Base-by-base conservation (phyloP, 2,888 invertebrate genomes). In the Spisula solida region DNA sequence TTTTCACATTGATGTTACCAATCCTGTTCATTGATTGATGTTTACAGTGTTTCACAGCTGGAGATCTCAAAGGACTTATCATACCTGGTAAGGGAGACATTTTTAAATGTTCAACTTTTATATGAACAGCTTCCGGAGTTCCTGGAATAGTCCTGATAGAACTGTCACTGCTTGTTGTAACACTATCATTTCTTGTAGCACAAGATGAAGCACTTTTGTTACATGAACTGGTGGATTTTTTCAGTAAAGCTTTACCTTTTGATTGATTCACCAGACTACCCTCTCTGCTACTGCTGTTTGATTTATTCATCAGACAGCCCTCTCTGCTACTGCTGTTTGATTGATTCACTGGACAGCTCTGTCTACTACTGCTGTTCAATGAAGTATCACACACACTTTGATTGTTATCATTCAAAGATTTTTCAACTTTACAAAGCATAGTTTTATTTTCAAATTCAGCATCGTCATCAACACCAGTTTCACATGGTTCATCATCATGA, bases 21-120 rank as follows among this genome's bases (percentile, higher is more conserved):
- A 12, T 31, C 41, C 31, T 55, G 29, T 75, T 75, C 55, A n/a
- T n/a, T 8, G 31, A 34, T 56, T 48, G 56, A 34, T 18, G 79
- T 56, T 29, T 55, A 80, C 48, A 34, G 14, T n/a, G 85, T 56
- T 41, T 31, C 18, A 34, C 31, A 14, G 18, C 66, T 41, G 90
- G 90, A 60, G 89, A 89, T 84, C 78, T 89, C 20, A 92, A 84
- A 48, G 92, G 92, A 78, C 92, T 92, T 5, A 92, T 82, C 60
- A 90, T 85, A 55, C 79, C 48, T 75, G 92, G 90, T 41, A 90
- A 48, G 29, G 85, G 86, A 4, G 83, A 78, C 31, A 90, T 10
- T 25, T 83, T 51, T n/a, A 90, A 83, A 47, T 41, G 51, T 47
- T 79, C 85, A 34, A 79, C 41, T 48, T 79, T 79, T 10, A 78